These are phyloP conservation scores for Rosalia funebris DNA, from an alignment of 2,888 invertebrate genomes.

Conservation along the genomic window DNA sequence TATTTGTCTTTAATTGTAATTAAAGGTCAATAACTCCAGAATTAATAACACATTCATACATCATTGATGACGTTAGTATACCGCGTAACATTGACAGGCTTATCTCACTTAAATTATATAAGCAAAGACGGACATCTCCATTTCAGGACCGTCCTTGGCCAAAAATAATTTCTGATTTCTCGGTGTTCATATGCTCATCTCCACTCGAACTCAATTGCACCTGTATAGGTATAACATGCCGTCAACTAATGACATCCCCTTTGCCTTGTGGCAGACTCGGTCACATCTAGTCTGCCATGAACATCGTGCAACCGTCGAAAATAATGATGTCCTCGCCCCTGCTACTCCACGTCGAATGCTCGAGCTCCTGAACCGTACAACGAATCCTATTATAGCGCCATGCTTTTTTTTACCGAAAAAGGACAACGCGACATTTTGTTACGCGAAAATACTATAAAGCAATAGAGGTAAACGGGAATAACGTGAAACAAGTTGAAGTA, in stretches of 20 bases:
- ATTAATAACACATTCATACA: no score
- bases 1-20: no score
- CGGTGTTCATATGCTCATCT: no score
- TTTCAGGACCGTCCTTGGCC: no score
- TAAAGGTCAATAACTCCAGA: no score
- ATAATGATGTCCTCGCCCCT: conserved; percentile 21
- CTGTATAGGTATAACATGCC: no score
- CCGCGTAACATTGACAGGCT: no score
- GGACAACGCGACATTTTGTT: conserved; percentile 11
- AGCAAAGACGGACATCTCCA: no score
- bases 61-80: no score
- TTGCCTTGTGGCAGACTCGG: conserved; percentile 73
- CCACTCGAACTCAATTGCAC: no score
- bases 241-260: conserved; percentile 28
- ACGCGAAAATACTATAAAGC: conserved; percentile 17
- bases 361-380: conserved; percentile 3
- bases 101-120: no score
- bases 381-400: conserved; percentile 20
- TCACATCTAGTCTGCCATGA: conserved; percentile 41
- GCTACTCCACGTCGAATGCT: neutral
- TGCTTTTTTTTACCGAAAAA: conserved; percentile 6
- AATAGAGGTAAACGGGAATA: conserved; percentile 6
- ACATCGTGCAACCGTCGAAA: conserved; percentile 19
- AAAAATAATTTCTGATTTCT: no score
- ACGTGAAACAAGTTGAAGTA: conserved; percentile 3